Evolutionary conservation across 1,140 invertebrate species (phyloP).

Genomic region (Gonatopus flavifemur): DNA sequence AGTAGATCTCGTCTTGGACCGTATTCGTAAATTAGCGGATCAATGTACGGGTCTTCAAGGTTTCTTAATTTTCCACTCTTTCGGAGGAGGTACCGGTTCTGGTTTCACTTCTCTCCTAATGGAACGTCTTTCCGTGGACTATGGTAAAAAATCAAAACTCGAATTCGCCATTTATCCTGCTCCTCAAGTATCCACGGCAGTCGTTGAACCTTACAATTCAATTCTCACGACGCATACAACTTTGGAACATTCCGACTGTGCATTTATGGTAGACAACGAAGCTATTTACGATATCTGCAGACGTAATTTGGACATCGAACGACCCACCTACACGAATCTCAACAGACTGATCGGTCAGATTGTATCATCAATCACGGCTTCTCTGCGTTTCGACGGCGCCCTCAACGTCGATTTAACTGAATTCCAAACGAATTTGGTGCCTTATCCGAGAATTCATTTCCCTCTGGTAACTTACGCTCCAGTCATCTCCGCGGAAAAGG

Average conservation of each 20-base stretch:
- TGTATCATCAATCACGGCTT: conserved; percentile 66
- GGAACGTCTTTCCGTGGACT: conserved; percentile 49
- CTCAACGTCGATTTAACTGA: conserved; percentile 29
- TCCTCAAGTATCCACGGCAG: conserved; percentile 25
- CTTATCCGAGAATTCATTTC: conserved; percentile 65
- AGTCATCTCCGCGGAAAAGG: conserved; percentile 46
- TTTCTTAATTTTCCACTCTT: conserved; percentile 59
- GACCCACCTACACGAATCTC: conserved; percentile 56
- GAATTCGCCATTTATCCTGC: conserved; percentile 59
- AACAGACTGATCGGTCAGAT: conserved; percentile 41
- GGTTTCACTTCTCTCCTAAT: conserved; percentile 29
- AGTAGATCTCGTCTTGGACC: conserved; percentile 24
- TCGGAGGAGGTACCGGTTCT: conserved; percentile 53
- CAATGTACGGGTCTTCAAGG: conserved; percentile 30
- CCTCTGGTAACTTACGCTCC: conserved; percentile 44
- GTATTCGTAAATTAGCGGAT: conserved; percentile 25
- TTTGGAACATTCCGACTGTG: conserved; percentile 67
- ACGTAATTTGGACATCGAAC: conserved; percentile 66
- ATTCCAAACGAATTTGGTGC: conserved; percentile 32
- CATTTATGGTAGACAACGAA: conserved; percentile 75
- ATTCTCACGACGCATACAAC: conserved; percentile 65
- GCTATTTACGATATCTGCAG: conserved; percentile 74
- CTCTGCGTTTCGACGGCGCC: conserved; percentile 47
- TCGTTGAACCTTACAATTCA: conserved; percentile 30
- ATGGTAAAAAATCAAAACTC: conserved; percentile 68